Base-by-base conservation (phyloP, 1,140 invertebrate genomes). In the Formica selysi region DNA sequence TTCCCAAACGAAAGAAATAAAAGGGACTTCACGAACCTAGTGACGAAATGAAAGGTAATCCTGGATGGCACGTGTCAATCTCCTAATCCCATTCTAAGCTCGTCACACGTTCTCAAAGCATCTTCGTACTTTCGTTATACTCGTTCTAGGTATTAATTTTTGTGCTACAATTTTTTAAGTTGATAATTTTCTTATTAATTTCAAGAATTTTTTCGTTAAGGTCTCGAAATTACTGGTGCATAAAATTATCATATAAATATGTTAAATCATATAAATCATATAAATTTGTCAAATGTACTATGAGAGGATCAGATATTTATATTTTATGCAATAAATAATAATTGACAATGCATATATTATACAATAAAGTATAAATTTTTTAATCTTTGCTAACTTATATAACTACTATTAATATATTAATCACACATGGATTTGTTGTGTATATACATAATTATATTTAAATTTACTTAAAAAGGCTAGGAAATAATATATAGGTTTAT, bases 11-110 rank as follows among this genome's bases (percentile, higher is more conserved):
- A 16, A 62, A 48, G 68, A 51, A 19, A 44, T 61, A 61, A 83
- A 83, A 83, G 19, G 36, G 26, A 19, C 16, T 13, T 51, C 16
- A 74, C 54, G 54, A 74, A 36, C 2, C 13, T 59, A 70, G 68
- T 61, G 64, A 57, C 38, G 38, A 73, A 59, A 44, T 61, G 44
- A 83, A 48, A 38, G 54, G 0, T 48, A 57, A 57, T 19, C 7
- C 16, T 13, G 10, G 22, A 41, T 38, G 48, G 0, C 61, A 38
- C 8, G 8, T 8, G 62, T 19, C 41, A 41, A n/a, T 61, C 48
- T 16, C 6, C 79, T 41, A 51, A 48, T 73, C 13, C 57, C 59
- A 80, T 59, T 38, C 62, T 36, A 41, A 61, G 54, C 26, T 44
- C 36, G 79, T 74, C 79, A 38, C 68, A 8, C 32, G 26, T 16